Evolutionary conservation across 2,888 invertebrate genomes (phyloP), one percentile per base, ranked within the genome.

Genomic region (Aleiodes leptofemur): DNA sequence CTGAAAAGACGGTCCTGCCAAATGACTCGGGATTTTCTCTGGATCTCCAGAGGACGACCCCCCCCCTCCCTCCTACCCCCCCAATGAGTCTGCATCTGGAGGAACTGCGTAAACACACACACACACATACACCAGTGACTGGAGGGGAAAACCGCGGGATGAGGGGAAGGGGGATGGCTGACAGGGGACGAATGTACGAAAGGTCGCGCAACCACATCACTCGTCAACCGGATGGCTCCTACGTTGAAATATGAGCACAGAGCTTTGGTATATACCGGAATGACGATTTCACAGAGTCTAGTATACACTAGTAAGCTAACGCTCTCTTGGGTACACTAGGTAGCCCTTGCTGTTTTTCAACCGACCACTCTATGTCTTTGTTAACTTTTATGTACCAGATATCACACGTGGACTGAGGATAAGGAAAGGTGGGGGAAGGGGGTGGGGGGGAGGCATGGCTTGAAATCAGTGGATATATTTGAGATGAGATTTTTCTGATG

Each of bases 161-260:
- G 59, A 34, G 43, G 57, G 31, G 23, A 16, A 64, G 48, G 69
- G 71, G 79, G 76, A 73, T 84, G 83, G 83, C 82, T 85, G 85
- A 82, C 78, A 81, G 83, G 81, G 81, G 78, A 83, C 82, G 83
- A 82, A 84, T 83, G 81, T 80, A 82, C 82, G 82, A 83, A 83
- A 77, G 85, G 83, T 82, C 83, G 83, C 81, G 61, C 80, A 81
- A 86, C 86, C 85, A 86, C 86, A 86, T 86, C 86, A 86, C 86
- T 86, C 86, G 86, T 83, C 83, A 82, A 78, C 83, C 81, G 84
- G 82, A 83, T 81, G 81, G 78, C 73, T 80, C 81, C 81, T 23
- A 83, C 83, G 80, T 84, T 84, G 84, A 85, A 85, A 86, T 85
- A 85, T 84, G 80, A 84, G 83, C 81, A 79, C 81, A 72, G 69